These are phyloP conservation scores for Hydrocynus forskahlii DNA, from an alignment of 2,797 vertebrate genomes.

Conservation along the genomic window DNA sequence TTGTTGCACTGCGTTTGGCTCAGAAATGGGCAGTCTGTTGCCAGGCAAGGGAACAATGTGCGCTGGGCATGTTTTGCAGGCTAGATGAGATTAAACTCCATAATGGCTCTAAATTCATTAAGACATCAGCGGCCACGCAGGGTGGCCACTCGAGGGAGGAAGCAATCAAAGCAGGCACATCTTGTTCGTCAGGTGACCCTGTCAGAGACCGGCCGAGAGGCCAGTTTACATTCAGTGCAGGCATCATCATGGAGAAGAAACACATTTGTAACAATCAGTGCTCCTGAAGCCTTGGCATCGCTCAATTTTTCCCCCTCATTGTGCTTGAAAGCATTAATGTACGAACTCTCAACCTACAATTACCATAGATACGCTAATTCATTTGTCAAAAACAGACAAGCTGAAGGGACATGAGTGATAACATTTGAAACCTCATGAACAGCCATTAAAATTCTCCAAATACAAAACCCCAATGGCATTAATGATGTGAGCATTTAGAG, in stretches of 20 bases:
- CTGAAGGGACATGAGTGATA: constrained; percentile 40
- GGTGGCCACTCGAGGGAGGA: constrained; percentile 26
- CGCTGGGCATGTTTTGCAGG: background rate
- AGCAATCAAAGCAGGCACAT: constrained; percentile 32
- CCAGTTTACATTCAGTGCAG: constrained; percentile 46
- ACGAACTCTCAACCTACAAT: constrained; percentile 40
- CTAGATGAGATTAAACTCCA: constrained; percentile 36
- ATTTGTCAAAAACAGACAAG: constrained; percentile 43
- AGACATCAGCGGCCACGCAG: constrained; percentile 15
- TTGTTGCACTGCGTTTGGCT: constrained; percentile 1
- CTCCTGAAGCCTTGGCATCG: constrained; percentile 35
- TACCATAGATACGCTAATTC: constrained; percentile 55
- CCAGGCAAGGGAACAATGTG: constrained; percentile 32
- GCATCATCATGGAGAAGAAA: constrained; percentile 46
- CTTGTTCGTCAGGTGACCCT: constrained; percentile 43
- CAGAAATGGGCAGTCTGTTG: constrained; percentile 21
- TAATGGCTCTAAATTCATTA: constrained; percentile 35
- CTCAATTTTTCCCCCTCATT: constrained; percentile 18
- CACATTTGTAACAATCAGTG: constrained; percentile 60
- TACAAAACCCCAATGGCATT: constrained; percentile 32
- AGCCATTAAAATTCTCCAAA: constrained; percentile 51
- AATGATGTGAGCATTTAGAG: constrained; percentile 36
- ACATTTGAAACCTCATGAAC: constrained; percentile 40
- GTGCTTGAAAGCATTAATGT: constrained; percentile 45
- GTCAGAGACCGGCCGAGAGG: constrained; percentile 27